A percentile compares a stretch with the other conserved stretches of the same genome.
Conservation (phyloP, 2,888 invertebrate genomes). For the Plagodis pulveraria region DNA sequence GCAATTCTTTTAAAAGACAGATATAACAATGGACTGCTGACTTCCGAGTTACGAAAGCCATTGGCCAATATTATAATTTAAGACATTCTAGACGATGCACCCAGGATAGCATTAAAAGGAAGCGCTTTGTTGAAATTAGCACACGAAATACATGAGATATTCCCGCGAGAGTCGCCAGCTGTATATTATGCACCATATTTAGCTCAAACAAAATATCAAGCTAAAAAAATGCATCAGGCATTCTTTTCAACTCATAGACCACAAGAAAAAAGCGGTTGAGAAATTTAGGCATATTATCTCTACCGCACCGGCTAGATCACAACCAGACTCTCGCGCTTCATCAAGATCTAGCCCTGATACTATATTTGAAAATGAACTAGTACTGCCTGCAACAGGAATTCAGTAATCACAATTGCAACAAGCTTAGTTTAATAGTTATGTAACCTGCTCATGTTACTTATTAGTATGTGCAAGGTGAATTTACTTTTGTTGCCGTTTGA, state of each 20-base stretch:
- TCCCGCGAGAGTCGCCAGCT: neutral
- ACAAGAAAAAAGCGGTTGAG: conserved; percentile 2
- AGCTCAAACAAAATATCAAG: neutral
- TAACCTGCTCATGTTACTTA: neutral
- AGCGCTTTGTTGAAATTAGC: neutral
- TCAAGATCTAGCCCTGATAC: neutral
- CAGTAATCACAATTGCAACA: conserved; percentile 1
- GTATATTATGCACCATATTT: conserved; percentile 3
- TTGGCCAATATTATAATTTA: conserved; percentile 1
- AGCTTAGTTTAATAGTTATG: conserved; percentile 3
- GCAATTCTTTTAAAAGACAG: neutral
- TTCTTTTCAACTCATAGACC: neutral
- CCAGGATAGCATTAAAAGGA: neutral
- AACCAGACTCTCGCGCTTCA: no score
- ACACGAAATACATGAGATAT: neutral
- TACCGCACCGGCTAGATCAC: neutral
- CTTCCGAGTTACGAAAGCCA: neutral
- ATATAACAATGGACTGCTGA: conserved; percentile 1
- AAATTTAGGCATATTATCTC: conserved; percentile 2
- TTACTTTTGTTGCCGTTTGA: neutral
- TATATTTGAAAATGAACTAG: neutral
- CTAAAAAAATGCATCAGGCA: conserved; percentile 2
- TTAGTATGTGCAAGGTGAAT: conserved; percentile 1
- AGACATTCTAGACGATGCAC: conserved; percentile 3
- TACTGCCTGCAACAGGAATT: conserved; percentile 1